Percentiles rank a stretch among this genome's conserved stretches.
phyloP scores from a whole-genome alignment of 2,113 vertebrate genomes.

The Passer domesticus region DNA sequence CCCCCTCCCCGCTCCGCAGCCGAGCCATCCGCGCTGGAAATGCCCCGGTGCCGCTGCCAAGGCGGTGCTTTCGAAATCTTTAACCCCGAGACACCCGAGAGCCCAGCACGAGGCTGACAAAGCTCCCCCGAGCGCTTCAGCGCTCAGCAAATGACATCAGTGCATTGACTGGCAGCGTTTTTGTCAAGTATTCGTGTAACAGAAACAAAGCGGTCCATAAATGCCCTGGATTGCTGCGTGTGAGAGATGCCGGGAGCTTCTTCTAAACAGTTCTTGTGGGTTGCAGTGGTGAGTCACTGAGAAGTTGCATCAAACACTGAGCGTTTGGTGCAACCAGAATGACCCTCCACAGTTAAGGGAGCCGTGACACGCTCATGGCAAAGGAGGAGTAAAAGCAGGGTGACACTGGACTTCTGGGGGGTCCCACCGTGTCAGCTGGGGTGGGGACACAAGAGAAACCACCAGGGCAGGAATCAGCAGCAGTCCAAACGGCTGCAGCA shows the following conservation, averaged over 20 bases:
- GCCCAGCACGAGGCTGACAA: neutral
- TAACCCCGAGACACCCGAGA: neutral
- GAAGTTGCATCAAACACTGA: neutral
- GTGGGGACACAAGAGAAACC: neutral
- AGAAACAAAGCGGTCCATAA: neutral
- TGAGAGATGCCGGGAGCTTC: neutral
- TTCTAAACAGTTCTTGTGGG: neutral
- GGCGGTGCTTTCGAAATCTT: neutral
- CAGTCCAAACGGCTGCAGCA: neutral
- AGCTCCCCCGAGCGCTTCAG: neutral
- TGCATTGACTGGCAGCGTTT: neutral
- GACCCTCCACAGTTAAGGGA: neutral
- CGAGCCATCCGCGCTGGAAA: neutral
- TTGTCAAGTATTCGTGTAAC: neutral
- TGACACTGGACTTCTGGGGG: neutral
- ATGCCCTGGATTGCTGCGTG: neutral
- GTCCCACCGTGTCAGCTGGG: neutral
- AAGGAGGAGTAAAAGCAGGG: neutral
- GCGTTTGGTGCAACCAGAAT: neutral
- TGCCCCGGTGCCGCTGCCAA: neutral
- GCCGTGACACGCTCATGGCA: neutral
- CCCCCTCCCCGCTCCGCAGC: neutral
- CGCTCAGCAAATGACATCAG: neutral
- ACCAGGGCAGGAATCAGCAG: neutral
- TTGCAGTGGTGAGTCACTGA: neutral